phyloP scores from a whole-genome alignment of 2,797 vertebrate species.

The Hapalemur alaotrensis region DNA sequence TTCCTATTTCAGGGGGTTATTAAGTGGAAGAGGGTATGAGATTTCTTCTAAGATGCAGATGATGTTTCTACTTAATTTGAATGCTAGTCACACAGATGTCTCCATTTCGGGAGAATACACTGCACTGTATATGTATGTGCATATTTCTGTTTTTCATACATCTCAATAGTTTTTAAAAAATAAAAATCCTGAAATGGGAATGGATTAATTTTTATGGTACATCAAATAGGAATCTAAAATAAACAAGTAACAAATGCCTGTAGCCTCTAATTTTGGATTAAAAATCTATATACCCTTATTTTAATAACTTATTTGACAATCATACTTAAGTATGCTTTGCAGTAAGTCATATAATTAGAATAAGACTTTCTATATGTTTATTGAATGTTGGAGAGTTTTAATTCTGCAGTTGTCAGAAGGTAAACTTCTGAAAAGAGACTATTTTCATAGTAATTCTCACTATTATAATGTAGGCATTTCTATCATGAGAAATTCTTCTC shows the following conservation, averaged over 20 bases:
- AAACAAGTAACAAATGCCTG: background rate
- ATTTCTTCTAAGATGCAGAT: background rate
- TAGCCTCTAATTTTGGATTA: background rate
- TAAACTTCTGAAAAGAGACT: background rate
- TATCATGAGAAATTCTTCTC: background rate
- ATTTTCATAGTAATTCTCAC: background rate
- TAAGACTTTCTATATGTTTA: background rate
- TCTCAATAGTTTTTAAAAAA: background rate
- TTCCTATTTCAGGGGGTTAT: background rate
- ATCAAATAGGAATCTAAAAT: background rate
- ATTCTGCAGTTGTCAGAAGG: background rate
- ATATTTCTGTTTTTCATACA: background rate
- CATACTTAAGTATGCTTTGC: background rate
- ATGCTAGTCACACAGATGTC: background rate
- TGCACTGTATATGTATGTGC: background rate
- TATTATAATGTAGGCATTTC: background rate
- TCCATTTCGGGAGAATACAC: background rate
- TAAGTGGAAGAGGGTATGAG: background rate
- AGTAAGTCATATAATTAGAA: background rate
- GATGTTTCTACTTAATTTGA: background rate
- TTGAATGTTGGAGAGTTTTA: background rate
- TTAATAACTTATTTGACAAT: background rate
- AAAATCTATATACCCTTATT: background rate
- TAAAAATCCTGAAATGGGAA: background rate
- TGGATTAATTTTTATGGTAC: background rate